phyloP scores from a whole-genome alignment of 2,797 vertebrate genomes.

The Ficedula albicollis region DNA sequence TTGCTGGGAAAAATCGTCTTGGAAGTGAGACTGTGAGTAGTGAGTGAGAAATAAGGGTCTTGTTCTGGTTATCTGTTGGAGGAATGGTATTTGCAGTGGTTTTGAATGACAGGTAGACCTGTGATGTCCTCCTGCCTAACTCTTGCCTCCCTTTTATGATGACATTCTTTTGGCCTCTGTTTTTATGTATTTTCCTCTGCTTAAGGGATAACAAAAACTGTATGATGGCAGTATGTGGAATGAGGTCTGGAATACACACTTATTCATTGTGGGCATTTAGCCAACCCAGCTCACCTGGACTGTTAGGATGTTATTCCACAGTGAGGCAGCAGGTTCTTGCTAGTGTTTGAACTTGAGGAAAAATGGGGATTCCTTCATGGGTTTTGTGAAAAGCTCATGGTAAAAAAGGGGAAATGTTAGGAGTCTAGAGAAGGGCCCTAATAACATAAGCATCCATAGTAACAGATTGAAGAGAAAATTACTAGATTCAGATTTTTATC shows the following conservation, averaged over 20 bases:
- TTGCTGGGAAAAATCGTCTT: background rate
- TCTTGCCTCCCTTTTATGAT: background rate
- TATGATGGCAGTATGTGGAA: background rate
- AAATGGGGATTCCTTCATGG: background rate
- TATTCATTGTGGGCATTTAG: background rate
- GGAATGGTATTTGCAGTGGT: background rate
- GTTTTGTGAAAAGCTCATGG: background rate
- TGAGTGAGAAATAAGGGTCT: background rate
- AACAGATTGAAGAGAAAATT: background rate
- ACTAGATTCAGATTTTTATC: background rate
- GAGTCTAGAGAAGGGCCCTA: background rate
- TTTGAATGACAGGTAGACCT: background rate
- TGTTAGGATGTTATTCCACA: fast-evolving
- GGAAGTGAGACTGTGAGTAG: background rate
- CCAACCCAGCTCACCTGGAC: background rate
- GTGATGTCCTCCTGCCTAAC: background rate
- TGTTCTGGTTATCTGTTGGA: background rate
- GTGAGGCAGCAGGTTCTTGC: background rate
- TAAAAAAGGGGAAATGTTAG: background rate
- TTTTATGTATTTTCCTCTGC: background rate
- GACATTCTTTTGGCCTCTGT: background rate
- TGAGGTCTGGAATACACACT: background rate
- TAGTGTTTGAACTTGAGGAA: background rate
- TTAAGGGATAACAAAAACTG: background rate
- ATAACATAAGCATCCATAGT: background rate